Evolutionary conservation across 2,797 vertebrate species (phyloP).

Genomic region (Lycodopsis pacificus): DNA sequence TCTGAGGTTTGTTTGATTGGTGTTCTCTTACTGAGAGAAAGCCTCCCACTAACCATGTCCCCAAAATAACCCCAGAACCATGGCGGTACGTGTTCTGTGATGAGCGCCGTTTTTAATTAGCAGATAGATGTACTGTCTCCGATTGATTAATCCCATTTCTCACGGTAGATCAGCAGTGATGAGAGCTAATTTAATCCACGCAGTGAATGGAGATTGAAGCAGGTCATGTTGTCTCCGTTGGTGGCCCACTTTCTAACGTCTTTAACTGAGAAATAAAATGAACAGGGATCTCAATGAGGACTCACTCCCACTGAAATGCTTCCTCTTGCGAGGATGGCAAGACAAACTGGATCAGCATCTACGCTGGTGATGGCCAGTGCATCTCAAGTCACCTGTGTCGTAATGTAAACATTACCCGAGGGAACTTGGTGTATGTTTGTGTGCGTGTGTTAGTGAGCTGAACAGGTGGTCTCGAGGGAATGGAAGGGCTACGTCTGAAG

Average conservation of each 20-base stretch:
- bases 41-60: conserved; percentile 59
- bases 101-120: conserved; percentile 61
- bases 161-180: conserved; percentile 76
- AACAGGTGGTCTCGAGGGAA: conserved; percentile 68
- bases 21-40: conserved; percentile 38
- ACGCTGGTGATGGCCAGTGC: conserved; percentile 34
- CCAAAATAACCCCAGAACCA: conserved; percentile 70
- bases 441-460: conserved; percentile 29
- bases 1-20: conserved; percentile 31
- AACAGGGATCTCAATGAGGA: conserved; percentile 50
- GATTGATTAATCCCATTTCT: conserved; percentile 81
- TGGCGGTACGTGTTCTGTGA: conserved; percentile 32
- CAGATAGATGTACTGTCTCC: conserved; percentile 64
- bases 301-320: conserved; percentile 71
- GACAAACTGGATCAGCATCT: conserved; percentile 65
- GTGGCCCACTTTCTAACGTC: conserved; percentile 61
- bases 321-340: conserved; percentile 28
- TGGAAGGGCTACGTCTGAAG: conserved; percentile 34
- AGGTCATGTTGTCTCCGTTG: conserved; percentile 48
- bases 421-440: conserved; percentile 14
- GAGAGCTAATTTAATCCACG: conserved; percentile 75
- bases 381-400: conserved; percentile 51
- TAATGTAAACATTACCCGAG: conserved; percentile 38
- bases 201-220: conserved; percentile 61
- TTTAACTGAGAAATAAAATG: conserved; percentile 57